Evolutionary conservation across 1,140 invertebrate species (phyloP).

Genomic region (Drosophila repleta): DNA sequence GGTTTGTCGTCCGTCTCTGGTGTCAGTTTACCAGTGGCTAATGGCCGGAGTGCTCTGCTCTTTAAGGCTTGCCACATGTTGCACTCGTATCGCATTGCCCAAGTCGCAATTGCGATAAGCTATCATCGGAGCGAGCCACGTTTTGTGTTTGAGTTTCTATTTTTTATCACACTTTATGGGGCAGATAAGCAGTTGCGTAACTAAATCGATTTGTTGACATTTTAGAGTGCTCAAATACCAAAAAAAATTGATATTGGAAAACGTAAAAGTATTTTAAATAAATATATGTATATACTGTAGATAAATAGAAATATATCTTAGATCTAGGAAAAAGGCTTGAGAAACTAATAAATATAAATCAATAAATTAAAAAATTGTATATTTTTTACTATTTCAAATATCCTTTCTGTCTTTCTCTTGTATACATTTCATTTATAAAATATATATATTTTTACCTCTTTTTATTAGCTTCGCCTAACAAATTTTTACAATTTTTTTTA

Average conservation of each 20-base stretch:
- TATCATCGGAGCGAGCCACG: conserved; percentile 6
- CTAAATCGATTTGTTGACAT: conserved; percentile 11
- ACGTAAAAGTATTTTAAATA: neutral
- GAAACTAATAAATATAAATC: too few species aligned
- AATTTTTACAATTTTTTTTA: neutral
- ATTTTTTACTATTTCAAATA: too few species aligned
- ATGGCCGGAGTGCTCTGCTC: neutral
- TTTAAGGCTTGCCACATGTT: conserved; percentile 28
- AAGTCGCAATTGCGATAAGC: conserved; percentile 17
- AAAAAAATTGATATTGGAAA: neutral
- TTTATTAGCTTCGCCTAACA: too few species aligned
- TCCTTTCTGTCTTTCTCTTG: too few species aligned
- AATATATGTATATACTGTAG: too few species aligned
- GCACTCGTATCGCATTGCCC: neutral
- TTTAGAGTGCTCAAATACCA: neutral
- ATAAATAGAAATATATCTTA: too few species aligned
- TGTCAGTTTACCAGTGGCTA: conserved; percentile 22
- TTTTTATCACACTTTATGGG: conserved; percentile 18
- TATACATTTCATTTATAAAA: too few species aligned
- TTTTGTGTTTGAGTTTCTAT: neutral
- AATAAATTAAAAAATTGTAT: too few species aligned
- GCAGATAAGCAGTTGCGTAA: conserved; percentile 21
- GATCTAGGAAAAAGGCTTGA: too few species aligned
- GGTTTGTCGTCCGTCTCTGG: conserved; percentile 21
- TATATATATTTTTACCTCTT: too few species aligned